Evolutionary conservation across 2,888 invertebrate species (phyloP), one percentile per base, ranked within the genome.

Genomic region (Folsomia candida): DNA sequence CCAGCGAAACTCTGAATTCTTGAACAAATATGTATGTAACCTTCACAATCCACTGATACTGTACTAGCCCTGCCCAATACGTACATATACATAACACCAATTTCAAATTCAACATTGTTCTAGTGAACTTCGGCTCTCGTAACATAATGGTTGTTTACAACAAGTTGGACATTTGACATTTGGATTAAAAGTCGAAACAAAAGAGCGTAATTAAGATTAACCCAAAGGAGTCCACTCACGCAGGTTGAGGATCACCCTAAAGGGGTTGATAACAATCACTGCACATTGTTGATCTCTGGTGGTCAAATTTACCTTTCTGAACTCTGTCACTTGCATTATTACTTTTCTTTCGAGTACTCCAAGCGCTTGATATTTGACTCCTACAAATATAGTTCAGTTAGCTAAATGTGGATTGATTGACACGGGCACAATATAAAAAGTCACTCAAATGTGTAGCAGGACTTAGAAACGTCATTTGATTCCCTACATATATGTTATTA

Each of bases 191-290:
- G 18, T 54, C 20, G 20, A 54, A 22, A 54, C 54, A 54, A 54
- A 54, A 54, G 54, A 54, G 54, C 54, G 20, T 54, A 54, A 54
- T 54, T 54, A 54, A 54, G 54, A 54, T 54, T 54, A 54, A 54
- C 54, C 54, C n/a, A 6, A 4, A n/a, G 37, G 14, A 9, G 37
- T 37, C 37, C 14, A 37, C 14, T 37, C 37, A 37, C 37, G 4
- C 37, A 37, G 14, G 6, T 37, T 54, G n/a, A 4, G 22, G 22
- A 54, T 54, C 6, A 20, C 54, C 54, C 54, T 54, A 54, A 54
- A 54, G 54, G 54, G 54, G n/a, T 54, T 18, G 54, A 22, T 20
- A 22, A 20, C 54, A n/a, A 22, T 47, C 9, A 47, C 18, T 47
- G 47, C 9, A 9, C 18, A 47, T 47, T 47, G 37, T 37, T 37